Percentiles rank a stretch among this genome's conserved stretches.
Evolutionary conservation across 2,888 invertebrate species (phyloP).

Genomic region (Carcina quercana): DNA sequence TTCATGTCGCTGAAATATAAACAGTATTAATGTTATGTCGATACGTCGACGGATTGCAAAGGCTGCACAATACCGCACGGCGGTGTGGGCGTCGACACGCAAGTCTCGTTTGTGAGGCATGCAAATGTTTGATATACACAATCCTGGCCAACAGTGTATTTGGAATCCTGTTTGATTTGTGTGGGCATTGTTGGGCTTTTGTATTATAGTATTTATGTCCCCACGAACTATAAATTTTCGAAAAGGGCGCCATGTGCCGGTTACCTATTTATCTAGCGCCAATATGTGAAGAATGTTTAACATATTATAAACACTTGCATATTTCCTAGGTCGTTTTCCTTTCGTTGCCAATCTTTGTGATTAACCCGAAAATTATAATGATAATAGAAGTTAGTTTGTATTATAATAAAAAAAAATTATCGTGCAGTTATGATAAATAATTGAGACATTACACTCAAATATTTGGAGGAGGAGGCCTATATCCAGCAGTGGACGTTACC

Average conservation of each 20-base stretch:
- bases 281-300: too few species aligned
- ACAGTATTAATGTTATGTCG: conserved; percentile 66
- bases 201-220: conserved; percentile 22
- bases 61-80: conserved; percentile 38
- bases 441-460: too few species aligned
- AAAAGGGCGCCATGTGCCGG: conserved; percentile 1
- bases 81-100: conserved; percentile 64
- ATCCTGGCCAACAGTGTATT: conserved; percentile 51
- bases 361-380: too few species aligned
- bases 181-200: conserved; percentile 55
- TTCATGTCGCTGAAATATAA: conserved; percentile 14
- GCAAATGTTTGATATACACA: conserved; percentile 57
- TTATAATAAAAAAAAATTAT: too few species aligned
- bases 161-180: conserved; percentile 65
- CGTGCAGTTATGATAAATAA: too few species aligned
- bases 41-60: conserved; percentile 57
- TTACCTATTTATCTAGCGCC: conserved; percentile 5
- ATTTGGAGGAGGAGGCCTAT: too few species aligned
- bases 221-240: conserved; percentile 4
- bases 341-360: too few species aligned
- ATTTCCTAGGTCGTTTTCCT: too few species aligned
- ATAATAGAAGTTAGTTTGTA: too few species aligned
- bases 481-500: too few species aligned
- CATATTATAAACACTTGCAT: too few species aligned
- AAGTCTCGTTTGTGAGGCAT: conserved; percentile 50